phyloP scores from a whole-genome alignment of 2,888 invertebrate genomes.

The Lacanobia wlatinum region DNA sequence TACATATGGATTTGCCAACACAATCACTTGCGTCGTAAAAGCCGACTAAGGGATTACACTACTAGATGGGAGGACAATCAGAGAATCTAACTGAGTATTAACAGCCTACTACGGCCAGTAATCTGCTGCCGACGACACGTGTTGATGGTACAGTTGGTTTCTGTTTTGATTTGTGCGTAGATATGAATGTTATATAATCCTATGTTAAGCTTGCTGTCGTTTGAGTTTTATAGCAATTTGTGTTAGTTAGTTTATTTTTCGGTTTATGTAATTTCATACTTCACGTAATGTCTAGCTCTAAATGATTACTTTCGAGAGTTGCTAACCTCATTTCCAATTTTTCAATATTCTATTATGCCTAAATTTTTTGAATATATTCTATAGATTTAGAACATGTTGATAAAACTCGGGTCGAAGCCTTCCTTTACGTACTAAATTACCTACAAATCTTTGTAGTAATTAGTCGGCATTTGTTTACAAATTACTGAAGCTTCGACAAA shows the following conservation, averaged over 20 bases:
- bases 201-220: too few relatives aligned
- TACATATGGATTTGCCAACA: constrained; percentile 9
- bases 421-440: constrained; percentile 17
- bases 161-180: background rate
- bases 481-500: constrained; percentile 56
- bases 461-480: constrained; percentile 59
- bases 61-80: constrained; percentile 28
- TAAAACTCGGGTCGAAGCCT: constrained; percentile 12
- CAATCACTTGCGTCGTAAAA: constrained; percentile 28
- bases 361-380: background rate
- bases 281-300: too few relatives aligned
- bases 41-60: constrained; percentile 42
- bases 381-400: background rate
- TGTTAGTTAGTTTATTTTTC: too few relatives aligned
- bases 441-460: constrained; percentile 46
- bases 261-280: too few relatives aligned
- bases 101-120: constrained; percentile 30
- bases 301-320: background rate
- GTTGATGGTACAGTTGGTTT: constrained; percentile 1
- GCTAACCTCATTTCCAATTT: too few relatives aligned
- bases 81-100: constrained; percentile 35
- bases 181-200: background rate
- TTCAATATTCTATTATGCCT: background rate
- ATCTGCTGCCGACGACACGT: constrained; percentile 22
- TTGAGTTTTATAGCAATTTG: too few relatives aligned